These are phyloP conservation scores for Zophobas morio DNA, from an alignment of 1,140 invertebrate genomes.

Conservation along the genomic window DNA sequence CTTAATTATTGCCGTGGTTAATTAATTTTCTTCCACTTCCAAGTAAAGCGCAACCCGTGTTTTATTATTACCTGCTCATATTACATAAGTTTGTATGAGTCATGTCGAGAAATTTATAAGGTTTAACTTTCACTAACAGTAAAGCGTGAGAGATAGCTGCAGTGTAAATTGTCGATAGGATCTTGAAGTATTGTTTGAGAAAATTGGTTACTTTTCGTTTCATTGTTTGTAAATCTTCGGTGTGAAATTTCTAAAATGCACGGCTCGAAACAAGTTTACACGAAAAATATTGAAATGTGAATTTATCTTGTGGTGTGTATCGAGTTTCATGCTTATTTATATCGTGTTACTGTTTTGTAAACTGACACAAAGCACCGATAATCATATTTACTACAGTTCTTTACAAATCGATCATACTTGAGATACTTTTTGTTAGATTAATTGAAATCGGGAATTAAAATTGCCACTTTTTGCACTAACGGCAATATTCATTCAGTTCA, in stretches of 20 bases:
- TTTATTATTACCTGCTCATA: slow-evolving; percentile 18
- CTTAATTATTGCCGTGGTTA: slow-evolving; percentile 13
- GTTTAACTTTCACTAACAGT: slow-evolving; percentile 37
- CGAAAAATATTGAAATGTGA: too few species aligned
- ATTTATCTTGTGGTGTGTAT: too few species aligned
- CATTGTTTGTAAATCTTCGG: slow-evolving; percentile 14
- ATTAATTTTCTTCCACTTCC: slow-evolving; percentile 9
- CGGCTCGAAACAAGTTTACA: too few species aligned
- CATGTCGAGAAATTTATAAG: slow-evolving; percentile 38
- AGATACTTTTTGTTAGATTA: too few species aligned
- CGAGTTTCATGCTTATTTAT: too few species aligned
- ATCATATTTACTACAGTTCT: too few species aligned
- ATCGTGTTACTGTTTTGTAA: too few species aligned
- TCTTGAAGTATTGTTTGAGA: slow-evolving; percentile 9
- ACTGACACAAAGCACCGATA: too few species aligned
- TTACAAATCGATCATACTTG: too few species aligned
- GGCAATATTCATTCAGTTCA: too few species aligned
- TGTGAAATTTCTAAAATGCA: background rate
- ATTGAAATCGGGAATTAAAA: too few species aligned
- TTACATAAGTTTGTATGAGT: slow-evolving; percentile 33
- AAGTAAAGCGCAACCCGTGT: background rate
- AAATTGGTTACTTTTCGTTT: slow-evolving; percentile 6
- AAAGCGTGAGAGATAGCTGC: slow-evolving; percentile 29
- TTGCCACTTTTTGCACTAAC: too few species aligned
- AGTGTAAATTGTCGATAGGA: slow-evolving; percentile 33